phyloP scores from a whole-genome alignment of 2,113 vertebrate genomes.

The Alectura lathami region DNA sequence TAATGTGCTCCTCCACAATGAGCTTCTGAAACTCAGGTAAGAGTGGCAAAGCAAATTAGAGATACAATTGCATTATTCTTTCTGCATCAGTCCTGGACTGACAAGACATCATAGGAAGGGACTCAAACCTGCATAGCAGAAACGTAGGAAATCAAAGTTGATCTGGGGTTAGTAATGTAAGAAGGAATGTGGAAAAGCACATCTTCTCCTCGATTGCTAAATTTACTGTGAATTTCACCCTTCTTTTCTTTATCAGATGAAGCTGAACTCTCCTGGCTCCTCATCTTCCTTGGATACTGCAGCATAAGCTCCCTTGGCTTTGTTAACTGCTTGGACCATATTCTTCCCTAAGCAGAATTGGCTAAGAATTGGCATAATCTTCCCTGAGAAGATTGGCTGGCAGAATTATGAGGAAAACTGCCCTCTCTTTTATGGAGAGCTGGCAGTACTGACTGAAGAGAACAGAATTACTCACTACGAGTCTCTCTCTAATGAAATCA shows the following conservation, averaged over 20 bases:
- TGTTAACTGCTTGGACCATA: not conserved
- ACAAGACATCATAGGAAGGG: not conserved
- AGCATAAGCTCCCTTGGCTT: not conserved
- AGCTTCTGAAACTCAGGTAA: not conserved
- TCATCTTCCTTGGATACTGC: not conserved
- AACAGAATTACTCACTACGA: not conserved
- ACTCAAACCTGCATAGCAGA: not conserved
- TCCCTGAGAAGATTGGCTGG: not conserved
- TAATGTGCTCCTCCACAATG: not conserved
- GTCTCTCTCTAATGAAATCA: not conserved
- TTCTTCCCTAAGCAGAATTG: not conserved
- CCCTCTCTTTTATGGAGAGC: not conserved
- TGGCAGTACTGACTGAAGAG: not conserved
- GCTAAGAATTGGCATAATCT: no score
- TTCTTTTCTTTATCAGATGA: not conserved
- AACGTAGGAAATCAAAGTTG: not conserved
- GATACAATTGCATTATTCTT: not conserved
- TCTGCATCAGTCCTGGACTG: no score
- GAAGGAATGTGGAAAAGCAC: not conserved
- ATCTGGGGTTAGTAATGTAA: not conserved
- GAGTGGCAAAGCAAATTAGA: not conserved
- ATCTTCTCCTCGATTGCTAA: not conserved
- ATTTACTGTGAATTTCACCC: not conserved
- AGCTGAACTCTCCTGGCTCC: not conserved
- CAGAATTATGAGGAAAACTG: not conserved